phyloP scores from a whole-genome alignment of 2,113 vertebrate genomes.

The Siniperca knerii region DNA sequence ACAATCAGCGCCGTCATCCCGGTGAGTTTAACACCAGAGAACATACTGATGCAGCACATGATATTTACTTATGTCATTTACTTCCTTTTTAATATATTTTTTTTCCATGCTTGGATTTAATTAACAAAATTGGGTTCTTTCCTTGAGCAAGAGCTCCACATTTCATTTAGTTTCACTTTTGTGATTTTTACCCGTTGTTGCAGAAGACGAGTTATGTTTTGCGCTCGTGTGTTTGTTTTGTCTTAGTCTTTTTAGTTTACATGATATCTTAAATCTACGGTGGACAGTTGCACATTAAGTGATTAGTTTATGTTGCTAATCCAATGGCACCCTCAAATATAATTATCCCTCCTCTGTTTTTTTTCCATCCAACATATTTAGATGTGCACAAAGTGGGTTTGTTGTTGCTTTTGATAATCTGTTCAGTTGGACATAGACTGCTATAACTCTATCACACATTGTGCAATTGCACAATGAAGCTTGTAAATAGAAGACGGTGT shows the following conservation, averaged over 20 bases:
- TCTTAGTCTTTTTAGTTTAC: too few species aligned
- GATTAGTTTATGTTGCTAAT: background rate
- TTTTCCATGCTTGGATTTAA: background rate
- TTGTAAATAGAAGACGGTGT: background rate
- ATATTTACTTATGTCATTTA: background rate
- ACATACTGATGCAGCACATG: too few species aligned
- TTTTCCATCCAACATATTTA: background rate
- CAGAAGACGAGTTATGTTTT: background rate
- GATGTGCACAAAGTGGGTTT: too few species aligned
- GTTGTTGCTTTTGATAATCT: background rate
- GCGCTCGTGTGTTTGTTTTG: background rate
- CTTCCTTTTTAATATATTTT: background rate
- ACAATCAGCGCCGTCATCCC: slow-evolving; percentile 95
- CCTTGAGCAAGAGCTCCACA: background rate
- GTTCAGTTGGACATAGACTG: background rate
- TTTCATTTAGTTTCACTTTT: background rate
- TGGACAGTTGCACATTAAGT: background rate
- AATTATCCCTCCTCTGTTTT: background rate
- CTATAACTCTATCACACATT: too few species aligned
- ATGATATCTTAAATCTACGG: too few species aligned
- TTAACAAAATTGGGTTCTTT: background rate
- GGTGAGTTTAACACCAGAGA: slow-evolving; percentile 83
- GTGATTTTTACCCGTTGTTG: background rate
- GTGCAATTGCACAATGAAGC: background rate
- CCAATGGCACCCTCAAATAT: background rate